Evolutionary conservation across 2,797 vertebrate species (phyloP), one percentile per base, ranked within the genome.

Genomic region (Gorsachius magnificus): DNA sequence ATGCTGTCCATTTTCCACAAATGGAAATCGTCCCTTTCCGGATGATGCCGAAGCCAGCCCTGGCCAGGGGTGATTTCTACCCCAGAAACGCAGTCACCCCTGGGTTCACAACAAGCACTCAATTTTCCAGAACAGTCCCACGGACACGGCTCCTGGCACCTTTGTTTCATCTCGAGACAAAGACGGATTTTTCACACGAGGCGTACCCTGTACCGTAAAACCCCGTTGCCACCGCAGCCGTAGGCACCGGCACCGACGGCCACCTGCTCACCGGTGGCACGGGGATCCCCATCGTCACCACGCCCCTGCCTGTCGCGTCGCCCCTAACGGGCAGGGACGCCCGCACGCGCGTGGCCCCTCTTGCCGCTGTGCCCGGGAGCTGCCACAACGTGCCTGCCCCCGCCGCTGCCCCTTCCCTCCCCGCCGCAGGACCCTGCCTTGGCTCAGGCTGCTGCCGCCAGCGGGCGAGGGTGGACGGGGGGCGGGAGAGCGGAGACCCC

Each of bases 101-200:
- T 17, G 10, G 3, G 82, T 77, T 83, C 35, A 51, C 54, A 84
- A 50, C 24, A 50, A 88, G 89, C 7, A 25, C 28, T 25, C n/a
- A 3, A 2, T 19, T 61, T 88, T 92, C 61, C 75, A 66, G 82
- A 86, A 89, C 84, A 54, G 70, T 68, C 33, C 35, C 61, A 66
- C 11, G 5, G 81, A 50, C 66, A 15, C 2, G 0, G 69, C 56
- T 86, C 71, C 57, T 14, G 41, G 74, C 26, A 91, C 54, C 64
- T 96, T 96, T 91, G 95, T 92, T 89, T 85, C 43, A 33, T n/a
- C 45, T 79, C 5, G 2, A 89, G 88, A 96, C 28, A n/a, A 91
- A 93, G 81, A 45, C 71, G 64, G 63, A 57, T 41, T 36, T 93
- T 77, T 83, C 61, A 74, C 51, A 46, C 29, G 10, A 77, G 74